These are phyloP conservation scores for cattle (Bos taurus) DNA, from an alignment of 2,113 vertebrate genomes.

Conservation along the genomic window DNA sequence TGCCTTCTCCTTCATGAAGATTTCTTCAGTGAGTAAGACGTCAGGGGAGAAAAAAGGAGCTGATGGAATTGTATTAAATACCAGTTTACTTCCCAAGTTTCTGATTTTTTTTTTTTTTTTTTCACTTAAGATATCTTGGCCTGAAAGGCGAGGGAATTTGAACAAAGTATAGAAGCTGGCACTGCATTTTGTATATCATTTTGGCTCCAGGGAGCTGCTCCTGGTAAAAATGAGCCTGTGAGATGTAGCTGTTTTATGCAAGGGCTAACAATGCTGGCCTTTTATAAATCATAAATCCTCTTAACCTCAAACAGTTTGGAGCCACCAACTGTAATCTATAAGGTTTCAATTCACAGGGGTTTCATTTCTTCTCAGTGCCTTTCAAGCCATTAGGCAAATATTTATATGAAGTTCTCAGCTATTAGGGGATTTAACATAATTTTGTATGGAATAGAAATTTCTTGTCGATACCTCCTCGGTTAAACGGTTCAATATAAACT, in stretches of 20 bases:
- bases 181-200: conserved; percentile 59
- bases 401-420: conserved; percentile 74
- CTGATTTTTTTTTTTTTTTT: conserved; percentile 1
- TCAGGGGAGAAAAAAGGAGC: conserved; percentile 1
- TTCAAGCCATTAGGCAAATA: conserved; percentile 68
- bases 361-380: conserved; percentile 71
- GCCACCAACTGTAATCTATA: conserved; percentile 77
- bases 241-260: conserved; percentile 67
- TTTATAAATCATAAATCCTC: conserved; percentile 77
- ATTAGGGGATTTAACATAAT: conserved; percentile 40
- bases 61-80: conserved; percentile 51
- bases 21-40: conserved; percentile 17
- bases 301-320: conserved; percentile 79
- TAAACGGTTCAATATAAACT: not conserved
- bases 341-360: conserved; percentile 74
- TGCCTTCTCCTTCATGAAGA: conserved; percentile 42
- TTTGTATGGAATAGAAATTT: conserved; percentile 47
- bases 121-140: conserved; percentile 46
- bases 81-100: conserved; percentile 33
- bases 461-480: not conserved
- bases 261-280: conserved; percentile 71
- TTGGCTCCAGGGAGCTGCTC: conserved; percentile 70
- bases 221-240: conserved; percentile 65
- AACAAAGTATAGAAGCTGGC: conserved; percentile 60
- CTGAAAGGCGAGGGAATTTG: conserved; percentile 28